Evolutionary conservation across 2,113 vertebrate species (phyloP), one percentile per base, ranked within the genome.

Genomic region (Rousettus leschenaultii): DNA sequence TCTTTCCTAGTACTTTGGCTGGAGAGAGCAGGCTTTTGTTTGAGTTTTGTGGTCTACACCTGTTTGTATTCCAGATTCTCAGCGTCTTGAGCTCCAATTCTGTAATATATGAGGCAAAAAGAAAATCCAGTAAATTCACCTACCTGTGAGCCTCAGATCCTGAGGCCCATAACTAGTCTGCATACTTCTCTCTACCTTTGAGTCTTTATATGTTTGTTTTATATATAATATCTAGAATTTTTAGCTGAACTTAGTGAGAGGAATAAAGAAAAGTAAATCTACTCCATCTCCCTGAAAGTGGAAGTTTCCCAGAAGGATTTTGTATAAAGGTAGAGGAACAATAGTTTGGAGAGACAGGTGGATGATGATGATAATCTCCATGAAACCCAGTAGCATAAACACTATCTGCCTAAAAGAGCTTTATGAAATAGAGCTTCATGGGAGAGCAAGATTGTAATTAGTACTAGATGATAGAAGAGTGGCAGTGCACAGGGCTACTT

Each of bases 1-100:
- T 53, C 43, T 95, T 96, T 89, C n/a, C 61, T 89, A 33, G 26
- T 57, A 55, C 53, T 94, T 88, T 43, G 79, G 30, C 73, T 94
- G 10, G 57, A 84, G n/a, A 90, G 12, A 91, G 35, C 6, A 55
- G 22, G 28, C 66, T 93, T 97, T 93, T 71, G 5, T 73, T 80
- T 51, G 66, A 15, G 2, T 2, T 80, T 86, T 65, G 63, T 73
- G 18, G 7, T 84, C 40, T 92, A 35, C 6, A 78, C 30, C 18
- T 80, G 26, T 91, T 70, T 63, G 71, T 89, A 24, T 66, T 87
- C 53, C 18, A 51, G 19, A 86, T 70, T 61, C 80, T 48, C 45
- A 82, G 14, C 30, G 51, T 66, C 48, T 86, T 94, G 26, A 92
- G 59, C 51, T 33, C 45, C 33, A 91, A 77, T 35, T 89, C 92